A percentile compares a stretch with the other conserved stretches of the same genome.
These are phyloP conservation scores for Andrena haemorrhoa DNA, from an alignment of 2,888 invertebrate genomes.

Conservation along the genomic window DNA sequence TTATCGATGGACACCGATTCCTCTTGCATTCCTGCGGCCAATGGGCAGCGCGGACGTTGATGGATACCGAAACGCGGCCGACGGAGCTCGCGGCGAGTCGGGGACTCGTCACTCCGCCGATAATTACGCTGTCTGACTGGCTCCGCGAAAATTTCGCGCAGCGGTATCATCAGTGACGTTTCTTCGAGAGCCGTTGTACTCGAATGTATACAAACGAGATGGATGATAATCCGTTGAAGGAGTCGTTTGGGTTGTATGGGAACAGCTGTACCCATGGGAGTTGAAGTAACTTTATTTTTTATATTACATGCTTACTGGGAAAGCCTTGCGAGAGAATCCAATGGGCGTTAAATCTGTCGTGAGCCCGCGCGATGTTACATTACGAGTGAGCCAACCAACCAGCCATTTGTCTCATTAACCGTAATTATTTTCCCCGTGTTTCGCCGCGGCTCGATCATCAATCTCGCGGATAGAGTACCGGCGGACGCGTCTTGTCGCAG, in stretches of 20 bases:
- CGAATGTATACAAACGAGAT: no score
- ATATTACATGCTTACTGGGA: no score
- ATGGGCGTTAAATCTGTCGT: constrained; percentile 35
- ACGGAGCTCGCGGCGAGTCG: constrained; percentile 47
- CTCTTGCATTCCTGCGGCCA: constrained; percentile 63
- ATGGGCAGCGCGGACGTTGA: constrained; percentile 65
- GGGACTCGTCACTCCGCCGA: constrained; percentile 40
- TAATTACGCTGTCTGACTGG: constrained; percentile 36
- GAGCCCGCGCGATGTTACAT: constrained; percentile 15
- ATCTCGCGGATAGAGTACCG: constrained; percentile 36
- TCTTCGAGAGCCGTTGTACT: neutral
- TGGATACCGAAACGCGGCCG: constrained; percentile 60
- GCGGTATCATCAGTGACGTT: neutral
- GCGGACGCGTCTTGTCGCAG: constrained; percentile 14
- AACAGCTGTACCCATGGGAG: no score
- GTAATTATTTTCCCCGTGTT: constrained; percentile 56
- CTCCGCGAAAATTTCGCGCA: constrained; percentile 7
- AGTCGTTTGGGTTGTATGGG: no score
- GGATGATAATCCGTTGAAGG: no score
- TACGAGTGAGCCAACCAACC: constrained; percentile 29
- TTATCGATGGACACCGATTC: constrained; percentile 73
- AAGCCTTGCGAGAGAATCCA: neutral
- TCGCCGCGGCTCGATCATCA: constrained; percentile 41
- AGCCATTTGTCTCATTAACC: constrained; percentile 59
- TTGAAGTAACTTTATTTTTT: no score